Evolutionary conservation across 2,888 invertebrate genomes (phyloP), one percentile per base, ranked within the genome.

Genomic region (Phymatocera aterrima): DNA sequence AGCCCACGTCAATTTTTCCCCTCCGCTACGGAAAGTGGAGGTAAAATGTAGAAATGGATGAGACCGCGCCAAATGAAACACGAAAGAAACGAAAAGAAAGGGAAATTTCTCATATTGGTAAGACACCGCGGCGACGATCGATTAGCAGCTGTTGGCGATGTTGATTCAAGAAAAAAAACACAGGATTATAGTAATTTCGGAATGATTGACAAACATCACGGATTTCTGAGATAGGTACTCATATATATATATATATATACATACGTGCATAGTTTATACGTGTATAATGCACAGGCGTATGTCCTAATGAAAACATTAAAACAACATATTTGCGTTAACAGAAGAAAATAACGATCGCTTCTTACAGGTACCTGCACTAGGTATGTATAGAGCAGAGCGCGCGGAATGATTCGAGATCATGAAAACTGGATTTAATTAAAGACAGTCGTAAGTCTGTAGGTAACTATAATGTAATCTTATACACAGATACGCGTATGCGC

Each of bases 391-490:
- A n/a, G n/a, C n/a, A n/a, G n/a, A n/a, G n/a, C 6, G n/a, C 61
- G 1, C n/a, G 51, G 10, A 46, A 51, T 51, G 82, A 83, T 84
- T 85, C 81, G 82, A 78, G 80, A 83, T 82, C 84, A 81, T 79
- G 82, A 84, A 83, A 82, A 82, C 83, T 85, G 83, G 84, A 85
- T 84, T 87, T 87, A 86, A 87, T 86, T 86, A 84, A 84, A n/a
- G n/a, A n/a, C 81, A 75, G 75, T 75, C 60, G 18, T 70, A 31
- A 48, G 51, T 34, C 34, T 72, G n/a, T 24, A 46, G 6, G 24
- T n/a, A n/a, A n/a, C n/a, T n/a, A n/a, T n/a, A n/a, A n/a, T n/a
- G n/a, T n/a, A n/a, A n/a, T n/a, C n/a, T n/a, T n/a, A n/a, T n/a
- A n/a, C n/a, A n/a, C n/a, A n/a, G n/a, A n/a, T n/a, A n/a, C n/a